Conservation (phyloP, 2,888 invertebrate species). For the Buathra laborator region DNA sequence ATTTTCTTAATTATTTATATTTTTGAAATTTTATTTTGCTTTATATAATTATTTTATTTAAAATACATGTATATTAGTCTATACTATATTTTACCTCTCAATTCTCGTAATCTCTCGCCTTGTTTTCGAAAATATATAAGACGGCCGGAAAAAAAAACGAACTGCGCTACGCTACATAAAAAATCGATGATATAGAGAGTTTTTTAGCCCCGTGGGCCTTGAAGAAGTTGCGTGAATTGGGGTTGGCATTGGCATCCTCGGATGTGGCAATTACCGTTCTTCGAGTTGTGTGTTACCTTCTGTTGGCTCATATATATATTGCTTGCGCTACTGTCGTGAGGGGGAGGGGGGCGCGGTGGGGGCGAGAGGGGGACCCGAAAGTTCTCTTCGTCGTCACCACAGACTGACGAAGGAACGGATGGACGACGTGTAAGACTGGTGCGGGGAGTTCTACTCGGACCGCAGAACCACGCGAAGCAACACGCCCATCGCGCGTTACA, state of each 20-base stretch:
- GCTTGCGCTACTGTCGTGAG: constrained; percentile 21
- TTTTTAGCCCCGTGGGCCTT: constrained; percentile 66
- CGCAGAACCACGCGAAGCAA: constrained; percentile 81
- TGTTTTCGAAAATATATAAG: background rate
- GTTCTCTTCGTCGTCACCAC: constrained; percentile 48
- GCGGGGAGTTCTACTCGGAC: constrained; percentile 76
- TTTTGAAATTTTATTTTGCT: too few species aligned
- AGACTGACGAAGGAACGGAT: constrained; percentile 53
- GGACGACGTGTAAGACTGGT: constrained; percentile 43
- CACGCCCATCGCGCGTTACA: constrained; percentile 85
- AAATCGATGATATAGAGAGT: constrained; percentile 18
- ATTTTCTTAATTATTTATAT: too few species aligned
- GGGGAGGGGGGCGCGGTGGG: constrained; percentile 49
- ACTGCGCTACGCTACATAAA: background rate
- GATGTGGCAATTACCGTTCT: constrained; percentile 82
- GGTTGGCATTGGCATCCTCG: constrained; percentile 80
- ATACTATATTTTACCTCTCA: background rate
- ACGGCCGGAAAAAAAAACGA: constrained; percentile 9
- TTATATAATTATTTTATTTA: too few species aligned
- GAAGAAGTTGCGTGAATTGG: constrained; percentile 78
- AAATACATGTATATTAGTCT: background rate
- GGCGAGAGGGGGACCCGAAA: constrained; percentile 39
- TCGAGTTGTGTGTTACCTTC: constrained; percentile 76
- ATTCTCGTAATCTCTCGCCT: constrained; percentile 6
- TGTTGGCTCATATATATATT: constrained; percentile 60